A percentile compares a stretch with the other conserved stretches of the same genome.
These are phyloP conservation scores for Schizaphis graminum DNA, from an alignment of 2,888 invertebrate genomes.

Conservation along the genomic window DNA sequence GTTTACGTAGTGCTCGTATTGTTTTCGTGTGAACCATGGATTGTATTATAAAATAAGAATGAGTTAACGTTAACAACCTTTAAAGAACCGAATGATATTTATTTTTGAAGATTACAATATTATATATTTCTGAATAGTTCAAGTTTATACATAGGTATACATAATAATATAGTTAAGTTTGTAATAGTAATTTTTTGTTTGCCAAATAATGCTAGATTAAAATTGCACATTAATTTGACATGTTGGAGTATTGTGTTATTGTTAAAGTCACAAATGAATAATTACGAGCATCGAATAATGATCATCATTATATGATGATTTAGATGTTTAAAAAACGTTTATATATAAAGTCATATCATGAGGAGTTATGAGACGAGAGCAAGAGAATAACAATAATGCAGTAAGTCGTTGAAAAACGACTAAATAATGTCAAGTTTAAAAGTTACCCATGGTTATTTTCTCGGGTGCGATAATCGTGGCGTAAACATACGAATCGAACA, in stretches of 20 bases:
- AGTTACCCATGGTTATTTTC: not conserved
- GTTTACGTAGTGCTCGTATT: not conserved
- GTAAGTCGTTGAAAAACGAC: not conserved
- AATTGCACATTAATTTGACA: not conserved
- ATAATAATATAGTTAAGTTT: not conserved
- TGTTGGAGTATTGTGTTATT: not conserved
- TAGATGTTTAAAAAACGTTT: not conserved
- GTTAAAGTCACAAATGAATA: not conserved
- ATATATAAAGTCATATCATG: not conserved
- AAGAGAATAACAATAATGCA: not conserved
- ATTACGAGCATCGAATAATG: not conserved
- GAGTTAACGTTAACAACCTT: not conserved
- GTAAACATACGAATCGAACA: not conserved
- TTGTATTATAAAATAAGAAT: not conserved
- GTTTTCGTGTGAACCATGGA: not conserved
- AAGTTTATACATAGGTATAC: not conserved
- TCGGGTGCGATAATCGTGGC: slow-evolving; percentile 7
- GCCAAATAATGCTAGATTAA: not conserved
- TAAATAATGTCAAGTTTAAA: not conserved
- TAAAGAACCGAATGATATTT: not conserved
- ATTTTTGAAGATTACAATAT: not conserved
- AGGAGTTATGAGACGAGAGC: not conserved
- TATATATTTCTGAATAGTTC: not conserved
- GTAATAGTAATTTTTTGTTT: not conserved
- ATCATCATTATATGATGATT: not conserved